Percentiles rank a stretch among this genome's conserved stretches.
Evolutionary conservation across 2,888 invertebrate species (phyloP).

Genomic region (Isoperla grammatica): DNA sequence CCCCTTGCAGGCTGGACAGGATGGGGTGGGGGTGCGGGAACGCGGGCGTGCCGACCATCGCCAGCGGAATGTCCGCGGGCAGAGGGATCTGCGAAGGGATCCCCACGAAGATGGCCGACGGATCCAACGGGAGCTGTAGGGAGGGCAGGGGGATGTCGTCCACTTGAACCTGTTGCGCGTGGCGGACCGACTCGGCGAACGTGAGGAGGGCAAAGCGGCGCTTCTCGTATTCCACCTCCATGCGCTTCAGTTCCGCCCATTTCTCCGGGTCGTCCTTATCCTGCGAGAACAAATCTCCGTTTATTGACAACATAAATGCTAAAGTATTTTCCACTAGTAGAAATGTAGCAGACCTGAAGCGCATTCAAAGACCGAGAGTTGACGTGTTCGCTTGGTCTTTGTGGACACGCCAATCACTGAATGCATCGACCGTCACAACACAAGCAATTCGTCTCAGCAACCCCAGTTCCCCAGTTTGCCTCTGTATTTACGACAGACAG

Average conservation of each 20-base stretch:
- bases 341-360: no score
- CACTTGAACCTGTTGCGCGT: conserved; percentile 86
- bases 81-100: conserved; percentile 51
- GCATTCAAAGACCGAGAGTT: no score
- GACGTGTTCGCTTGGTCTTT: no score
- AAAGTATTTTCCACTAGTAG: conserved; percentile 21
- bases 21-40: conserved; percentile 18
- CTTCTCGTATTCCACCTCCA: conserved; percentile 90
- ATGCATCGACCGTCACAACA: no score
- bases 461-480: no score
- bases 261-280: conserved; percentile 95
- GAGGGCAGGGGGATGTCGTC: conserved; percentile 90
- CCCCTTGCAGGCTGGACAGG: conserved; percentile 30
- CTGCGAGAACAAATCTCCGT: conserved; percentile 46
- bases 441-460: no score
- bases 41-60: conserved; percentile 38
- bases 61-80: conserved; percentile 39
- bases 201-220: conserved; percentile 79
- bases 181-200: conserved; percentile 91
- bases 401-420: no score
- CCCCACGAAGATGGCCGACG: conserved; percentile 34
- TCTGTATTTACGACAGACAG: no score
- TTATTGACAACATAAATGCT: background rate
- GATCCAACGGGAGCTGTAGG: conserved; percentile 36
- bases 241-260: conserved; percentile 84